phyloP scores from a whole-genome alignment of 2,888 invertebrate genomes.

The Lasioglossum calceatum region DNA sequence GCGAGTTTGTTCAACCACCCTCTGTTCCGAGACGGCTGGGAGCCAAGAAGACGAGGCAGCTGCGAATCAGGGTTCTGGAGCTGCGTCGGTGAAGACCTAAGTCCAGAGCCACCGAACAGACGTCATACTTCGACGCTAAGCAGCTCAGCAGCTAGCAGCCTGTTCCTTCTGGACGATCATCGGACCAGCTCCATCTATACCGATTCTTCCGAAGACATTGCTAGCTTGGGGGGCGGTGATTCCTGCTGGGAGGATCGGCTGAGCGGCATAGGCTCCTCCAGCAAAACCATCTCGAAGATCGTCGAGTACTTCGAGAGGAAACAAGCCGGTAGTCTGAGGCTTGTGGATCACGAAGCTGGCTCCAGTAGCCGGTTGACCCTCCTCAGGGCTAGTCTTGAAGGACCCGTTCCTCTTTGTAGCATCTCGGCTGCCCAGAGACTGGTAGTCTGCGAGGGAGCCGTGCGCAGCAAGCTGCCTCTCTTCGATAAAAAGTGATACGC shows the following conservation, averaged over 20 bases:
- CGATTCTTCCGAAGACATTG: constrained; percentile 94
- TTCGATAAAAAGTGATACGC: constrained; percentile 89
- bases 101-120: constrained; percentile 83
- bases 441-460: constrained; percentile 94
- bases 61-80: constrained; percentile 96
- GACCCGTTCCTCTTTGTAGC: constrained; percentile 84
- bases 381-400: constrained; percentile 81
- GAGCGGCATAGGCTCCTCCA: constrained; percentile 85
- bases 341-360: constrained; percentile 76
- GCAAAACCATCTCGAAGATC: constrained; percentile 89
- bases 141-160: constrained; percentile 85
- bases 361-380: constrained; percentile 79
- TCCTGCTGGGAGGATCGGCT: constrained; percentile 89
- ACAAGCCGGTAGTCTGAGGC: constrained; percentile 81
- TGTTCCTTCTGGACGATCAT: constrained; percentile 87
- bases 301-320: constrained; percentile 95
- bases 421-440: constrained; percentile 87
- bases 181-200: constrained; percentile 93
- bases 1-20: constrained; percentile 87
- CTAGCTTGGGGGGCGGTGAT: constrained; percentile 92
- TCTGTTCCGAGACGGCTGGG: constrained; percentile 84
- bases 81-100: constrained; percentile 92
- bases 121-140: constrained; percentile 84
- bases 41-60: constrained; percentile 90
- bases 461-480: constrained; percentile 93